Evolutionary conservation across 1,140 invertebrate genomes (phyloP), one percentile per base, ranked within the genome.

Genomic region (Notospermus geniculatus): DNA sequence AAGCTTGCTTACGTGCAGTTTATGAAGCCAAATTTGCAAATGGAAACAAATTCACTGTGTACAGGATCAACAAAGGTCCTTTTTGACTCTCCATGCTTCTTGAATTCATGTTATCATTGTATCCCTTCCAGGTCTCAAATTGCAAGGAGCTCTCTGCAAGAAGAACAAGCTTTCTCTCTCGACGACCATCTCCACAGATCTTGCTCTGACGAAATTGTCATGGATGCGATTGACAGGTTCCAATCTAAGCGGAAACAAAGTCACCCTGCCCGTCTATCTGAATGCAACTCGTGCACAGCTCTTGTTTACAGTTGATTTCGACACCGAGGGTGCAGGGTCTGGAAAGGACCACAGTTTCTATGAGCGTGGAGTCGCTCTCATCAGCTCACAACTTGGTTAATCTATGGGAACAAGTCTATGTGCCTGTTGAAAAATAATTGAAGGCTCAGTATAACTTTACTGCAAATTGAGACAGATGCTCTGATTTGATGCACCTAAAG

Each of bases 221-320:
- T 98, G 94, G 95, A 84, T 92, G 52, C 32, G 32, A 4, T 7
- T 36, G 28, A 57, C 52, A 45, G 63, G 62, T 45, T 23, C 53
- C 25, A 57, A 13, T 65, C 23, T 52, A 39, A 39, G 65, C 25
- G 64, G 68, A 57, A 64, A 71, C 9, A 70, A 89, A 77, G 85
- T 98, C 19, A 92, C 91, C 1, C 84, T 99, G 56, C 97, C 97
- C 0, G 93, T 99, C 64, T 99, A 99, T 81, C 84, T 99, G 67
- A 98, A 99, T 83, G 91, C 94, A 29, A 97, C 95, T 1, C 87
- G 97, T 65, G 90, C 90, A 0, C 95, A 98, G 76, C 83, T 98
- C 52, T 83, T 99, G 57, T 98, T 98, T 81, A 97, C 94, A 0
- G 88, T 99, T 55, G 92, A 98, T 73, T 87, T 99, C 72, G 90